These are phyloP conservation scores for Alectoris magna DNA, from an alignment of 2,797 vertebrate genomes.

Conservation along the genomic window DNA sequence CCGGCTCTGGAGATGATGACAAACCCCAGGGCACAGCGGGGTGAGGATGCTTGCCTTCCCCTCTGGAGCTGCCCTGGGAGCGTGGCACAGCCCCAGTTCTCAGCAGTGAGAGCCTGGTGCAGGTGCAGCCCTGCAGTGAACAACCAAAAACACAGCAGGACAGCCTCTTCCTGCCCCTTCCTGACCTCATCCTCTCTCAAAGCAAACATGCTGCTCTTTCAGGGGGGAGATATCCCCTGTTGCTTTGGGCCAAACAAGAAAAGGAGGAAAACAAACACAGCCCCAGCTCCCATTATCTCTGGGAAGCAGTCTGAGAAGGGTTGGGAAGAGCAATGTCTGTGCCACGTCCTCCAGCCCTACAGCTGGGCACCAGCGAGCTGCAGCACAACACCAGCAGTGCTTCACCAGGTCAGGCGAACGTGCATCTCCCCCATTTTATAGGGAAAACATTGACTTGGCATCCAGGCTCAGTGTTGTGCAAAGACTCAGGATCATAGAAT, in stretches of 20 bases:
- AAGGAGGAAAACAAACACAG: constrained; percentile 52
- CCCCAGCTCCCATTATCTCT: neutral
- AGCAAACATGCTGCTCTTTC: constrained; percentile 54
- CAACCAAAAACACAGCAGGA: constrained; percentile 20
- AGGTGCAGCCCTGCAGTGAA: constrained; percentile 57
- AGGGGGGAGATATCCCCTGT: neutral
- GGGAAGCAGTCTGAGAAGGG: neutral
- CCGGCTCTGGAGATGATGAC: neutral
- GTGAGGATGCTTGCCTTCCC: constrained; percentile 32
- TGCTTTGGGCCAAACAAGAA: constrained; percentile 44
- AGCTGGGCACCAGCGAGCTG: neutral
- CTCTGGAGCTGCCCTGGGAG: neutral
- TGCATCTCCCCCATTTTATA: neutral
- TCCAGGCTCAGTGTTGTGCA: neutral
- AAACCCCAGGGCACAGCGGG: constrained; percentile 24
- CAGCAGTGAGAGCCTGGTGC: constrained; percentile 55
- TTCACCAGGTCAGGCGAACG: neutral
- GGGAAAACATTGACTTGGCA: neutral
- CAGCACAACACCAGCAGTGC: constrained; percentile 4
- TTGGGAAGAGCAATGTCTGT: neutral
- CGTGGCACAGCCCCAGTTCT: constrained; percentile 40
- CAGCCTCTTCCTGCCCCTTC: constrained; percentile 63
- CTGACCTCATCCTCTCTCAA: constrained; percentile 63
- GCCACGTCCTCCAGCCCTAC: neutral
- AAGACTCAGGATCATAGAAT: neutral